Percentiles rank a stretch among this genome's conserved stretches.
Evolutionary conservation across 2,797 vertebrate species (phyloP).

Genomic region (Semaprochilodus insignis): DNA sequence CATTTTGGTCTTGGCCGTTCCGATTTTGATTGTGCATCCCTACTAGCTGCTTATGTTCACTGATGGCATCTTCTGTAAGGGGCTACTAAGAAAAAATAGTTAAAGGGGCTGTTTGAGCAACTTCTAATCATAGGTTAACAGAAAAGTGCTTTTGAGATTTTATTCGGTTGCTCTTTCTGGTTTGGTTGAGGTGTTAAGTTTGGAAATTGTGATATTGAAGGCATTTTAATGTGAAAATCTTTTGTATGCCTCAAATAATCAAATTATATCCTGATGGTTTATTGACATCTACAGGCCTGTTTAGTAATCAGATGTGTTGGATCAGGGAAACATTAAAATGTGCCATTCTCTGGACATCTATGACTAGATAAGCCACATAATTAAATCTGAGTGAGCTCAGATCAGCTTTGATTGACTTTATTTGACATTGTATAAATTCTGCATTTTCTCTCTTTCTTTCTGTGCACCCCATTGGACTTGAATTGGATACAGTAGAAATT

Average conservation of each 20-base stretch:
- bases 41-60: too few relatives aligned
- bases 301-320: neutral
- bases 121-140: too few relatives aligned
- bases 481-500: neutral
- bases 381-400: neutral
- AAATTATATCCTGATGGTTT: neutral
- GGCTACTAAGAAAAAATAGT: neutral
- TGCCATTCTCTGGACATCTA: neutral
- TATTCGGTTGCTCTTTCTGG: neutral
- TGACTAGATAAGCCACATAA: neutral
- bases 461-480: neutral
- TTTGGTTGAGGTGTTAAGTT: too few relatives aligned
- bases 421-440: neutral
- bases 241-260: neutral
- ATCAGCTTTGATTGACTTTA: neutral
- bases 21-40: too few relatives aligned
- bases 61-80: neutral
- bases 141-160: neutral
- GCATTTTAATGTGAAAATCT: neutral
- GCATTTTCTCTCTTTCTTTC: neutral
- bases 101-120: neutral
- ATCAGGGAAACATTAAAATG: neutral
- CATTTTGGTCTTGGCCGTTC: too few relatives aligned
- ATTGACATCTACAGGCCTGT: neutral
- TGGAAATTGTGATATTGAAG: too few relatives aligned